Base-by-base conservation (phyloP, 2,113 vertebrate species). In the Macaca nemestrina region DNA sequence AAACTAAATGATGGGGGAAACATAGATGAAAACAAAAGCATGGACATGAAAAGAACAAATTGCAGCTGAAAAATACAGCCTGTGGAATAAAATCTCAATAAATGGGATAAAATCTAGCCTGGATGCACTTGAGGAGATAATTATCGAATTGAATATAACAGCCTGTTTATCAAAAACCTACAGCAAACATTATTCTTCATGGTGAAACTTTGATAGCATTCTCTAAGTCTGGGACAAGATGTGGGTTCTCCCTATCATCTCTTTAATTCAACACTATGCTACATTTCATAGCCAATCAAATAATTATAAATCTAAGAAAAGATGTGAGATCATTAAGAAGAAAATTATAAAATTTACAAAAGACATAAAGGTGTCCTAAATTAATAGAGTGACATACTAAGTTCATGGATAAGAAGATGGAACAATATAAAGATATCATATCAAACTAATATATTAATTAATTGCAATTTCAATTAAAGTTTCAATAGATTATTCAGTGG, bases 291-390 rank as follows among this genome's bases (percentile, higher is more conserved):
- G 16, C 30, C 32, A 84, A 68, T 81, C 20, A 92, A 86, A 93
- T 89, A 68, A 80, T 85, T 92, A 48, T 45, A 94, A 94, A 84
- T 67, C 88, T 89, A 73, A 97, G 52, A 73, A 92, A 91, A 94
- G 27, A 48, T 40, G 4, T 80, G 40, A 75, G 17, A 59, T 50
- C 4, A n/a, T 61, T 72, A 88, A 81, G 17, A 64, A 87, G 22
- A 86, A 94, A 94, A 81, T 30, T 38, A 70, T 45, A 45, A 90
- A 94, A 90, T n/a, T 78, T 94, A 86, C 40, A 27, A 90, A 92
- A 94, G 10, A 76, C 17, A 50, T 43, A 20, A 59, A 90, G 67
- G 5, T 50, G 4, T 75, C 64, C 50, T 89, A 30, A 92, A 40
- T 94, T 72, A 91, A 27, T 75, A n/a, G 13, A 75, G 17, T 22